Evolutionary conservation across 2,113 vertebrate genomes (phyloP).

Genomic region (Isurus oxyrinchus): DNA sequence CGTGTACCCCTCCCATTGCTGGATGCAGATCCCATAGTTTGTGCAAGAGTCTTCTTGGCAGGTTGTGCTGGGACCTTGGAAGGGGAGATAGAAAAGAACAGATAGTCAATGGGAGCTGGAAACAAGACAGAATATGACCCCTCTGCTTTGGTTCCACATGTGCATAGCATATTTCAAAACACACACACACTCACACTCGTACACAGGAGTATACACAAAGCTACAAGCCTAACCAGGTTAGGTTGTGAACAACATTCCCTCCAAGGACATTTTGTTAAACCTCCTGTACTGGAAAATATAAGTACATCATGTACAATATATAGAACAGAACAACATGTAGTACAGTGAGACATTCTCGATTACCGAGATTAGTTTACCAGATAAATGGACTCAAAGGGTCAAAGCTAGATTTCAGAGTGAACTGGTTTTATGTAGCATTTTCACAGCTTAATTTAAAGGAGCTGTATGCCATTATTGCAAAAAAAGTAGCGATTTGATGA

Average conservation of each 20-base stretch:
- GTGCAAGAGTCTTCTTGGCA: constrained; percentile 96
- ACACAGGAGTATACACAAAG: constrained; percentile 43
- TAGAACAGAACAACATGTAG: background rate
- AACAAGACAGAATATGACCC: background rate
- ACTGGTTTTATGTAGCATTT: background rate
- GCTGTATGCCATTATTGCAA: background rate
- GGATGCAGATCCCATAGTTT: constrained; percentile 93
- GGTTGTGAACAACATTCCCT: background rate
- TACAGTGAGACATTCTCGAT: background rate
- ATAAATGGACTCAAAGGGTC: background rate
- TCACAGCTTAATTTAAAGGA: background rate
- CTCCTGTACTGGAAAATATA: background rate
- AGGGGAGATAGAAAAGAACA: constrained; percentile 44
- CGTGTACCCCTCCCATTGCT: constrained; percentile 95
- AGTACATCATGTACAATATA: background rate
- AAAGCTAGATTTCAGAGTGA: background rate
- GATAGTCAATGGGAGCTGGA: constrained; percentile 37
- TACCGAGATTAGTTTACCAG: background rate
- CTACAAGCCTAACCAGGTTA: constrained; percentile 44
- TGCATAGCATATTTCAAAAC: constrained; percentile 44
- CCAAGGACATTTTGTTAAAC: background rate
- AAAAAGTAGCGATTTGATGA: background rate
- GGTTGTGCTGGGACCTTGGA: constrained; percentile 82
- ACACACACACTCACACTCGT: constrained; percentile 39
- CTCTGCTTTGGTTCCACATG: background rate